These are phyloP conservation scores for Neelides sp. DNA, from an alignment of 1,140 invertebrate species.

Conservation along the genomic window DNA sequence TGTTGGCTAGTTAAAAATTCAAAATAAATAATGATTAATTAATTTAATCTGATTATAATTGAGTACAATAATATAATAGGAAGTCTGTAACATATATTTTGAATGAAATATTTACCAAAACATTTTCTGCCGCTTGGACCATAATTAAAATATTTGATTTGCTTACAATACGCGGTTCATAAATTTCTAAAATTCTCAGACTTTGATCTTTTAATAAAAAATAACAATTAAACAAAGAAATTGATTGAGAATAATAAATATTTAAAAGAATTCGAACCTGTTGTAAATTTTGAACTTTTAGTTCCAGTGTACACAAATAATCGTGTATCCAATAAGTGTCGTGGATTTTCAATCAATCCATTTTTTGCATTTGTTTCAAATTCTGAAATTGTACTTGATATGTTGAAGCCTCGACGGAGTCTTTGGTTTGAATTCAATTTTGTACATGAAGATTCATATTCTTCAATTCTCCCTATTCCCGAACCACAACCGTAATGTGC, in stretches of 20 bases:
- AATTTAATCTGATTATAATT: neutral
- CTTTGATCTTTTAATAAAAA: constrained; percentile 16
- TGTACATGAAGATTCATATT: constrained; percentile 21
- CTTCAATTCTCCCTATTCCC: constrained; percentile 1
- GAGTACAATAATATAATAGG: no score
- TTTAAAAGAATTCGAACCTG: constrained; percentile 1
- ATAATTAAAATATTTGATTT: constrained; percentile 9
- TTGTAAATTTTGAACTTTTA: constrained; percentile 13
- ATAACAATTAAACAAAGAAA: neutral
- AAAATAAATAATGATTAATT: neutral
- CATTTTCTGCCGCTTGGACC: constrained; percentile 15
- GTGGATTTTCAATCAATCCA: constrained; percentile 23
- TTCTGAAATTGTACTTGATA: constrained; percentile 14
- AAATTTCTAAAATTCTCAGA: constrained; percentile 17
- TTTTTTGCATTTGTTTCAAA: constrained; percentile 11
- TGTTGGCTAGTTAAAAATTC: constrained; percentile 11
- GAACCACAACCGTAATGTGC: constrained; percentile 23
- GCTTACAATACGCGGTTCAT: constrained; percentile 13
- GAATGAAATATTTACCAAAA: constrained; percentile 7
- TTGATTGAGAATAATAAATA: neutral
- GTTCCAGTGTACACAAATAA: constrained; percentile 24
- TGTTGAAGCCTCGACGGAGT: constrained; percentile 6
- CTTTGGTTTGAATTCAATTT: constrained; percentile 4
- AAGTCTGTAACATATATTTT: neutral
- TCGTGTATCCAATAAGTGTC: constrained; percentile 7